Evolutionary conservation across 2,888 invertebrate genomes (phyloP), one percentile per base, ranked within the genome.

Genomic region (Cybosia mesomella): DNA sequence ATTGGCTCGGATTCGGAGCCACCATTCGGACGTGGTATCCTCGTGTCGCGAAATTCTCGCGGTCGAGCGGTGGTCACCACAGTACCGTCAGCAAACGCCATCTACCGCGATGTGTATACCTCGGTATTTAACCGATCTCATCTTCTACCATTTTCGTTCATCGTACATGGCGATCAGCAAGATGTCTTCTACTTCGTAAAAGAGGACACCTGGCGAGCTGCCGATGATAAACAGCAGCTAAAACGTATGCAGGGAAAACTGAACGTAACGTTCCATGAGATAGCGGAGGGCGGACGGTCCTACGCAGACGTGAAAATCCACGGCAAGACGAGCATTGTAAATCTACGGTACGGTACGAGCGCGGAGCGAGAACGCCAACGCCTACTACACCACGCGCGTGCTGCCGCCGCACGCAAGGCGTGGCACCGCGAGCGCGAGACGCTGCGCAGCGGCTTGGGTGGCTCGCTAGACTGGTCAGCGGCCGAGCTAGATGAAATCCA

Each of bases 161-260:
- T 98, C 64, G 97, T 98, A 39, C 98, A 98, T 90, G 98, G 97
- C 79, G 97, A 97, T 22, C 97, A 98, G 85, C 98, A 98, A 88
- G 98, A 98, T 87, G 97, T 98, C 15, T 98, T 98, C 94, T 98
- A 98, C 92, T 98, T 98, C 88, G 98, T 98, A 22, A 98, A 98
- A 87, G 98, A 98, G 86, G 98, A 98, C 77, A 96, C 97, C 1
- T 98, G 98, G 98, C 97, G 98, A 57, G 98, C 98, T 9, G 97
- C 97, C 71, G 98, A 98, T 84, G 98, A 98, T 87, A 97, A 97
- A 79, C 98, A 97, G 74, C 98, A 98, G 86, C 90, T 98, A 79
- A 98, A 98, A 87, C 96, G 98, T 13, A 96, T 98, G 82, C 98
- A 98, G 81, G 98, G 98, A 9, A 98, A 98, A 89, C 97, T 98